Base-by-base conservation (phyloP, 2,888 invertebrate species). In the Sicus ferrugineus region DNA sequence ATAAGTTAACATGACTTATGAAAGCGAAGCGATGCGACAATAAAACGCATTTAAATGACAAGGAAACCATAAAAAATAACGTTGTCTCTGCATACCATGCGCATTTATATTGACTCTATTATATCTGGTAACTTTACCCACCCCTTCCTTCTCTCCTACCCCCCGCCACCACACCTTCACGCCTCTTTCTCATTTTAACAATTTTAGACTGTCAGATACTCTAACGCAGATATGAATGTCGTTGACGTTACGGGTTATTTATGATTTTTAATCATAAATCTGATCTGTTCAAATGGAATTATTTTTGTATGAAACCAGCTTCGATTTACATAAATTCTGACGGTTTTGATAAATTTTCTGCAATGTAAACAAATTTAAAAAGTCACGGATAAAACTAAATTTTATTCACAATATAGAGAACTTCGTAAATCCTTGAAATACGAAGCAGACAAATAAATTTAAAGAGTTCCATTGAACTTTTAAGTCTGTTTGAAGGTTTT, bases 21-120 rank as follows among this genome's bases (percentile, higher is more conserved):
- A 64, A 31, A 50, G 30, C 50, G 50, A 64, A 21, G 21, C 50
- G 54, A 21, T 54, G 16, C 54, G 23, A 50, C 31, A 21, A 50
- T 31, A 19, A 23, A 64, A 50, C 48, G 48, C 64, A 50, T 64
- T 64, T 52, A 52, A 64, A 50, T 64, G 64, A 50, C 64, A 50
- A 19, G 50, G 5, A 64, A 64, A 50, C 30, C 64, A 30, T 64
- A 48, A 64, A 64, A 31, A 21, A 48, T 19, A 31, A 30, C 23
- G 28, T 3, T 14, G 42, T 42, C 42, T 38, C 38, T 21, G 30
- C 59, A 31, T 21, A 59, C 34, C 34, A 31, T 38, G 34, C 23
- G 2, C 23, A 21, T 38, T 59, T 38, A 23, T 26, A 26, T 14
- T 28, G 23, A 48, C 48, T 48, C 19, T 48, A 21, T n/a, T 48